Conservation (phyloP, 2,797 vertebrate genomes). For the Neosilurus mollespiculum region DNA sequence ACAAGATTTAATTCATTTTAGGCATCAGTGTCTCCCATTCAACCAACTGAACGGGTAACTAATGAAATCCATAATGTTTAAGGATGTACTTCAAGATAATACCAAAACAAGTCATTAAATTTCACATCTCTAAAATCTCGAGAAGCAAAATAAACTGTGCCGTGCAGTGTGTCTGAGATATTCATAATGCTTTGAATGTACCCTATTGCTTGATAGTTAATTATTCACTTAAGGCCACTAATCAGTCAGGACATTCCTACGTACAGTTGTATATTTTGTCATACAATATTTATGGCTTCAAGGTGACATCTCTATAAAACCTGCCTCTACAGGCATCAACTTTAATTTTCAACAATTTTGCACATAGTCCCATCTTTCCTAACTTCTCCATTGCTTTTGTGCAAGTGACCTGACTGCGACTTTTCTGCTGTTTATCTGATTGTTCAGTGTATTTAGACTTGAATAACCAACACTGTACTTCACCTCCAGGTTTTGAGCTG, state of each 20-base stretch:
- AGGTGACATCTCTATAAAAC: neutral
- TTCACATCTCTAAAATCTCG: too few species aligned
- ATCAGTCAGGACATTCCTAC: neutral
- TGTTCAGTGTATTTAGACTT: neutral
- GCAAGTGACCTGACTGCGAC: neutral
- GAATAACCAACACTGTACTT: constrained; percentile 6
- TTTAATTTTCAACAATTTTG: neutral
- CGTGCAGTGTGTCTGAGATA: too few species aligned
- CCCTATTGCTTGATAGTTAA: neutral
- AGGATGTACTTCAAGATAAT: neutral
- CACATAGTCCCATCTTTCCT: neutral
- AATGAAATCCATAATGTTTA: neutral
- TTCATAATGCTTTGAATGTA: neutral
- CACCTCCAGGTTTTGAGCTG: constrained; percentile 86
- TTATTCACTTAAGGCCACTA: neutral
- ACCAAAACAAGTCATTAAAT: neutral
- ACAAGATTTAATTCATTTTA: too few species aligned
- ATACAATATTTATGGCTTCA: neutral
- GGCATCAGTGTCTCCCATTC: neutral
- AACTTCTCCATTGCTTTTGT: neutral
- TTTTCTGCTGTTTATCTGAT: neutral
- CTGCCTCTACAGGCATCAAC: neutral
- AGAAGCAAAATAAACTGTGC: too few species aligned
- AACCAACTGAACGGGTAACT: neutral
- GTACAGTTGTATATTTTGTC: neutral